Conservation (phyloP, 2,888 invertebrate genomes). For the Chouioia cunea region DNA sequence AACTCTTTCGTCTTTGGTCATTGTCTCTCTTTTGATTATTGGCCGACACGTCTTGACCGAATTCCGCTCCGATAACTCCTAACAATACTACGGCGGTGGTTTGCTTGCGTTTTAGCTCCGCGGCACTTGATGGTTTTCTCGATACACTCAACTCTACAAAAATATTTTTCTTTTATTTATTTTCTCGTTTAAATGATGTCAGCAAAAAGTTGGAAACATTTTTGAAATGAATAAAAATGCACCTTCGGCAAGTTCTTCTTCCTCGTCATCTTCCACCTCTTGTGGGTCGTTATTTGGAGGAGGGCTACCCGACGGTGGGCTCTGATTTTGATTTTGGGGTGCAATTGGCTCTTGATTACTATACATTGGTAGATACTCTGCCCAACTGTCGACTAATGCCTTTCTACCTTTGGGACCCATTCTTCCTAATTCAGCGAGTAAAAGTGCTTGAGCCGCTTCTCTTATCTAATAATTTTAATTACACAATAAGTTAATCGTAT, state of each 20-base stretch:
- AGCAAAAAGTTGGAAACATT: not conserved
- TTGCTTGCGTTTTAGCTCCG: constrained; percentile 92
- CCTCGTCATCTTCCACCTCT: constrained; percentile 82
- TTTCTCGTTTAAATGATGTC: not conserved
- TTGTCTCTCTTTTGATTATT: constrained; percentile 75
- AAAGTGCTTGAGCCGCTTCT: constrained; percentile 95
- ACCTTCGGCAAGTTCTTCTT: constrained; percentile 85
- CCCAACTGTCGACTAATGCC: constrained; percentile 94
- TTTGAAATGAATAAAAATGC: constrained; percentile 15
- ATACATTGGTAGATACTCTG: constrained; percentile 92
- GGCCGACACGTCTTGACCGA: constrained; percentile 92
- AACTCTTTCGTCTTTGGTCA: constrained; percentile 79
- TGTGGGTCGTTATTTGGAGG: constrained; percentile 52
- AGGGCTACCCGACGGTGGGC: constrained; percentile 68
- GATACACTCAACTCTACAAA: constrained; percentile 69
- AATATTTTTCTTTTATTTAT: constrained; percentile 22
- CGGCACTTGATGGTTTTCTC: constrained; percentile 86
- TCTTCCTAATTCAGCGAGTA: constrained; percentile 91
- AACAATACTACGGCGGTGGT: constrained; percentile 96
- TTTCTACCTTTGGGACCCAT: constrained; percentile 93
- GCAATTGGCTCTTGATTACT: constrained; percentile 85
- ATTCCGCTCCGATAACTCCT: constrained; percentile 98
- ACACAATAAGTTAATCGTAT: not conserved
- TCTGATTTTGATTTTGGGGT: constrained; percentile 72
- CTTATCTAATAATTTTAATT: constrained; percentile 72